These are phyloP conservation scores for Hydrotaea cyrtoneurina DNA, from an alignment of 2,888 invertebrate genomes.

Conservation along the genomic window DNA sequence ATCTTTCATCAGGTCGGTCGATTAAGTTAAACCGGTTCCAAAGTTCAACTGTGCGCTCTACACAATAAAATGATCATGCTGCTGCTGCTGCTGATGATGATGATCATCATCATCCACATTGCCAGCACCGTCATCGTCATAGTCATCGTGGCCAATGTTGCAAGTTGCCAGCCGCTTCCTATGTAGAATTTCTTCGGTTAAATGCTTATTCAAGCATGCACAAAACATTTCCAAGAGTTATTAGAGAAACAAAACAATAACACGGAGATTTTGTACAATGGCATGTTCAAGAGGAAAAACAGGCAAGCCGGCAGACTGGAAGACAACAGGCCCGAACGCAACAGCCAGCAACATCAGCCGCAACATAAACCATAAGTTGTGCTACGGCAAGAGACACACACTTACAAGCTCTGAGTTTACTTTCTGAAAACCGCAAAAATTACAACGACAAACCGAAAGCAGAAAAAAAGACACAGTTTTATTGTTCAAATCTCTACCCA, in stretches of 20 bases:
- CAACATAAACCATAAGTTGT: slow-evolving; percentile 26
- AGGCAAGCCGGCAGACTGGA: background rate
- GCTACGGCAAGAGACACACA: background rate
- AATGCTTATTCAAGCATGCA: slow-evolving; percentile 33
- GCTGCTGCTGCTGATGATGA: background rate
- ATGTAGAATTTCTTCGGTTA: slow-evolving; percentile 3
- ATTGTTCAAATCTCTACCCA: slow-evolving; percentile 20
- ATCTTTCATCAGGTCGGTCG: slow-evolving; percentile 64
- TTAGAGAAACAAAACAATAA: slow-evolving; percentile 36
- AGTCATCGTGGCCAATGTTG: background rate
- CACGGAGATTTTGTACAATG: slow-evolving; percentile 24
- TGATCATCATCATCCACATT: slow-evolving; percentile 2
- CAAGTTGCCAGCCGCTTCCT: background rate
- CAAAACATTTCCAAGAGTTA: slow-evolving; percentile 33
- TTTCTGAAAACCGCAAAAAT: slow-evolving; percentile 58
- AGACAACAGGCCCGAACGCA: background rate
- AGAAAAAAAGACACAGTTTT: slow-evolving; percentile 41
- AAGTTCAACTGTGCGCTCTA: slow-evolving; percentile 53
- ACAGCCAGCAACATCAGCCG: background rate
- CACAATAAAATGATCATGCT: slow-evolving; percentile 1
- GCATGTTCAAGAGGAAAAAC: slow-evolving; percentile 21
- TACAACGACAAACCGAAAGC: slow-evolving; percentile 44
- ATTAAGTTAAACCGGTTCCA: slow-evolving; percentile 65
- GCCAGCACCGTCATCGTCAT: background rate
- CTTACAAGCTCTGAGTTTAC: slow-evolving; percentile 31